Evolutionary conservation across 2,888 invertebrate species (phyloP).

Genomic region (Philopedon plagiatum): DNA sequence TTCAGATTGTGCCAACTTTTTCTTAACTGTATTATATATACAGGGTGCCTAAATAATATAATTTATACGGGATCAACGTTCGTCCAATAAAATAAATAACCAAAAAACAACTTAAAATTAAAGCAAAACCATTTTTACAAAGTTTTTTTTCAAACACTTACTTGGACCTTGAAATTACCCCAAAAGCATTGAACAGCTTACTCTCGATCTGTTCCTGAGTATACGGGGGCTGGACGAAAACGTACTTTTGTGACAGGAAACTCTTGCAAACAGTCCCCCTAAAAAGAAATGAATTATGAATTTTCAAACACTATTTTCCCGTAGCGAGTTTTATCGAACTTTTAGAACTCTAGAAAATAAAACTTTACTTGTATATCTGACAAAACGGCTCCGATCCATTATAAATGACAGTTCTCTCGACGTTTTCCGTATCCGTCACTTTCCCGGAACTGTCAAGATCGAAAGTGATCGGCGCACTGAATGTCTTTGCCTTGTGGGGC

Average conservation of each 20-base stretch:
- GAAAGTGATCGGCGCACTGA: slow-evolving; percentile 58
- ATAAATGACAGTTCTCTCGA: slow-evolving; percentile 50
- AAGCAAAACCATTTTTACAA: no score
- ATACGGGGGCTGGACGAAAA: slow-evolving; percentile 87
- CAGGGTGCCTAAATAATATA: no score
- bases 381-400: slow-evolving; percentile 74
- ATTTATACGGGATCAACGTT: no score
- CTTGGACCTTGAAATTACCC: slow-evolving; percentile 90
- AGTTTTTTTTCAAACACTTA: slow-evolving; percentile 64
- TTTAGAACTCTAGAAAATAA: no score
- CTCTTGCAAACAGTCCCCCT: slow-evolving; percentile 83
- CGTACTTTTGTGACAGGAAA: slow-evolving; percentile 84
- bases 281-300: no score
- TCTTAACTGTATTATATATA: no score
- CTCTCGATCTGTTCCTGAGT: slow-evolving; percentile 87
- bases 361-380: slow-evolving; percentile 82
- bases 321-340: no score
- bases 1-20: no score
- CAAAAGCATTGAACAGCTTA: slow-evolving; percentile 84
- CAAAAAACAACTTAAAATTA: no score
- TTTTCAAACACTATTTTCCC: no score
- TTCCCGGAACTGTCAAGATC: slow-evolving; percentile 58
- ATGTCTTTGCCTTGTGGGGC: slow-evolving; percentile 55
- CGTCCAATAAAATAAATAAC: no score
- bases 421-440: slow-evolving; percentile 49